phyloP scores from a whole-genome alignment of 2,797 vertebrate genomes.

The Cottoperca gobio region DNA sequence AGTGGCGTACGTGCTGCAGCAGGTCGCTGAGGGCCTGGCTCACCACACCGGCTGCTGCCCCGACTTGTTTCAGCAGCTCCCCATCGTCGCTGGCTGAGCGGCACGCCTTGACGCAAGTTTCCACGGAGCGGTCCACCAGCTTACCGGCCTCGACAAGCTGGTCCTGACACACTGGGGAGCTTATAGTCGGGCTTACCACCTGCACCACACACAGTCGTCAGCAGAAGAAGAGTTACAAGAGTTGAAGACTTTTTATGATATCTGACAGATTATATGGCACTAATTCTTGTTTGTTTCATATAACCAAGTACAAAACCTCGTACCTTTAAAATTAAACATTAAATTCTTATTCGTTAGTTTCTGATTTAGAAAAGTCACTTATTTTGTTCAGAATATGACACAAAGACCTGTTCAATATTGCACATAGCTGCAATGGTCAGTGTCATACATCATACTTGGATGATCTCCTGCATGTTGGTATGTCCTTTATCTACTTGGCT shows the following conservation, averaged over 20 bases:
- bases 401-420: neutral
- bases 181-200: conserved; percentile 99
- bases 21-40: conserved; percentile 96
- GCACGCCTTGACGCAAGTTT: conserved; percentile 95
- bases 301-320: neutral
- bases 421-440: neutral
- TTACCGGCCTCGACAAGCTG: conserved; percentile 98
- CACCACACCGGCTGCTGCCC: conserved; percentile 91
- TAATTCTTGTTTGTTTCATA: neutral
- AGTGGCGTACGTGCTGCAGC: conserved; percentile 96
- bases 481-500: conserved; percentile 38
- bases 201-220: conserved; percentile 58
- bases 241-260: neutral
- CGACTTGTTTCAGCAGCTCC: conserved; percentile 95
- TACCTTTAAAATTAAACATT: neutral
- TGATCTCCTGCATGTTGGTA: neutral
- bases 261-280: neutral
- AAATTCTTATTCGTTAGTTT: neutral
- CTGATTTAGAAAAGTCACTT: neutral
- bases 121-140: conserved; percentile 96
- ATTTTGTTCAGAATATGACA: neutral
- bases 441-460: neutral
- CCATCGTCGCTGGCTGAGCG: conserved; percentile 91
- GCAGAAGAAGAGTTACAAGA: conserved; percentile 1
- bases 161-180: conserved; percentile 98